Evolutionary conservation across 2,888 invertebrate genomes (phyloP).

Genomic region (Spilarctia lutea): DNA sequence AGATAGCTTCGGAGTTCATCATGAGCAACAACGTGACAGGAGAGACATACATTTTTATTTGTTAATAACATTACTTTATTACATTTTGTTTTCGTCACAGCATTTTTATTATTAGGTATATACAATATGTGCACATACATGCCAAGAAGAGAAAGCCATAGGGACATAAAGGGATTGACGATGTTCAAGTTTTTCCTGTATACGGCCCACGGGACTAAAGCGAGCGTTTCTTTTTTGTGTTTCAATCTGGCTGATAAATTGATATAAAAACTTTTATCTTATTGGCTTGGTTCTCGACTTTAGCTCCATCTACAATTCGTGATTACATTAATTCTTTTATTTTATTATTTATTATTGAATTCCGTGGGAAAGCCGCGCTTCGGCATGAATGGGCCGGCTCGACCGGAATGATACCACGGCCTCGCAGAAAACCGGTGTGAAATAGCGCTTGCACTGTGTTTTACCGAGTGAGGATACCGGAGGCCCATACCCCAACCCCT

Average conservation of each 20-base stretch:
- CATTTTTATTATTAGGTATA: background rate
- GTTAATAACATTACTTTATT: too few relatives aligned
- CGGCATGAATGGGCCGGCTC: too few relatives aligned
- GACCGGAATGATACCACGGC: too few relatives aligned
- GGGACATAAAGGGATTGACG: constrained; percentile 16
- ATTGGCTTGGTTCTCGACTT: background rate
- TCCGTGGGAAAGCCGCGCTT: too few relatives aligned
- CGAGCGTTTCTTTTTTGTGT: constrained; percentile 17
- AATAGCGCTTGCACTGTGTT: too few relatives aligned
- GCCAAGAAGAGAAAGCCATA: background rate
- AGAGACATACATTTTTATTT: too few relatives aligned
- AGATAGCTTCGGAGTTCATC: too few relatives aligned
- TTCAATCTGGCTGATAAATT: constrained; percentile 28
- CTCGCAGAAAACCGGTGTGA: too few relatives aligned
- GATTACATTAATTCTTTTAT: background rate
- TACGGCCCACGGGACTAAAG: constrained; percentile 13
- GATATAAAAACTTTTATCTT: constrained; percentile 31
- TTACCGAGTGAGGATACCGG: too few relatives aligned
- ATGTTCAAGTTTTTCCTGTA: constrained; percentile 14
- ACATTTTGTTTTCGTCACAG: background rate
- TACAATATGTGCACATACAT: background rate
- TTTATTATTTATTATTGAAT: too few relatives aligned
- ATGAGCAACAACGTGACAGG: too few relatives aligned
- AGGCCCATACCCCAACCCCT: too few relatives aligned
- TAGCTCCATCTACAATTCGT: background rate